Evolutionary conservation across 2,113 vertebrate species (phyloP).

Genomic region (Pygoscelis antarcticus): DNA sequence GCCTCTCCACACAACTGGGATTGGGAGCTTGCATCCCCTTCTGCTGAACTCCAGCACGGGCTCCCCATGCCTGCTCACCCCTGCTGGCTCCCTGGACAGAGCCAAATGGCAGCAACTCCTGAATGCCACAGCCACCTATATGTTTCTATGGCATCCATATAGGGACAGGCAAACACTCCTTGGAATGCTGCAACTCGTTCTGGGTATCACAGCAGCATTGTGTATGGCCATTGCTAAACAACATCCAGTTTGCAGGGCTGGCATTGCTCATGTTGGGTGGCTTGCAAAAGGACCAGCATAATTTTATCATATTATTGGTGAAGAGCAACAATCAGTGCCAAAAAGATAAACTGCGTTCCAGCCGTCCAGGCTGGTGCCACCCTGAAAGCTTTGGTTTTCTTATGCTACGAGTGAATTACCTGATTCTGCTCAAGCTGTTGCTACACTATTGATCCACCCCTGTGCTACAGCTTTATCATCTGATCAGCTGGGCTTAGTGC

Average conservation of each 20-base stretch:
- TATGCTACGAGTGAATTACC: not conserved
- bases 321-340: not conserved
- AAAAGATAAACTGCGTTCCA: not conserved
- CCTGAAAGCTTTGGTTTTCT: not conserved
- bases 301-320: not conserved
- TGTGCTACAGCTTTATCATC: not conserved
- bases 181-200: not conserved
- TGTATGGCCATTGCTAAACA: accelerated
- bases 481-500: not conserved
- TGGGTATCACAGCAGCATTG: not conserved
- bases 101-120: not conserved
- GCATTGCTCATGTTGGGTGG: not conserved
- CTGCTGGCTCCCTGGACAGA: not conserved
- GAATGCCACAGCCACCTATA: accelerated
- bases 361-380: not conserved
- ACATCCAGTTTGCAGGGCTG: not conserved
- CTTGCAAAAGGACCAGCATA: accelerated
- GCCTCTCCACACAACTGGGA: not conserved
- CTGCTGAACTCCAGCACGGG: not conserved
- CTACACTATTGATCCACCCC: not conserved
- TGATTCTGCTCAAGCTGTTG: not conserved
- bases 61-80: not conserved
- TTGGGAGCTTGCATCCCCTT: not conserved
- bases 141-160: not conserved
- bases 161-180: not conserved